Evolutionary conservation across 2,888 invertebrate species (phyloP), one percentile per base, ranked within the genome.

Genomic region (Drosophila putrida): DNA sequence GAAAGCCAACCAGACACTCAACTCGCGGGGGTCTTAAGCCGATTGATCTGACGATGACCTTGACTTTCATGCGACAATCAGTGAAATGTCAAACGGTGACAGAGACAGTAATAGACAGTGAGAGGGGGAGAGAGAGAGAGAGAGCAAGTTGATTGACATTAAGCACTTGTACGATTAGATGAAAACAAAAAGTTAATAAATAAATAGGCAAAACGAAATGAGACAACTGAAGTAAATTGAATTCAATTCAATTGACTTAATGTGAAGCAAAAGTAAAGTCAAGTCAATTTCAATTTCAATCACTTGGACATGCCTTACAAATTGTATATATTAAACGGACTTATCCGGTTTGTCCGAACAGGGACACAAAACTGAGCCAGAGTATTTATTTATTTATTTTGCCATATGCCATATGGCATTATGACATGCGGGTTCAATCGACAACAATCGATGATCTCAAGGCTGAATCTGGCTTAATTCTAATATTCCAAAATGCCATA

Each of bases 11-110:
- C 20, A 62, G 81, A 78, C 84, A 78, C 51, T 57, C 53, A 54
- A 49, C 47, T 65, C 9, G 44, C 20, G 50, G 55, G 50, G 74
- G 64, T 51, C 25, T 46, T 27, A 46, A 44, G 27, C 43, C 11
- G 55, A 27, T 61, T 72, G 65, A 67, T 54, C 62, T 66, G 49
- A 65, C 36, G 31, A 20, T 44, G 81, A 75, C 82, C 82, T 82
- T 87, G 87, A 82, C 87, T 82, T 82, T 87, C 82, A 80, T 68
- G 62, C 41, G 77, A 71, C 66, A 75, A 50, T 39, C 39, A 63
- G 78, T 65, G 68, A 76, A 76, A 76, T 76, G 76, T 73, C 78
- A 61, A 53, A 25, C 44, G 28, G 46, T 8, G 15, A 44, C 46
- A 44, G n/a, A 57, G 28, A 8, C 8, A 59, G 64, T 46, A 44